phyloP scores from a whole-genome alignment of 23 tunicate genomes.

The Aplidium turbinatum region DNA sequence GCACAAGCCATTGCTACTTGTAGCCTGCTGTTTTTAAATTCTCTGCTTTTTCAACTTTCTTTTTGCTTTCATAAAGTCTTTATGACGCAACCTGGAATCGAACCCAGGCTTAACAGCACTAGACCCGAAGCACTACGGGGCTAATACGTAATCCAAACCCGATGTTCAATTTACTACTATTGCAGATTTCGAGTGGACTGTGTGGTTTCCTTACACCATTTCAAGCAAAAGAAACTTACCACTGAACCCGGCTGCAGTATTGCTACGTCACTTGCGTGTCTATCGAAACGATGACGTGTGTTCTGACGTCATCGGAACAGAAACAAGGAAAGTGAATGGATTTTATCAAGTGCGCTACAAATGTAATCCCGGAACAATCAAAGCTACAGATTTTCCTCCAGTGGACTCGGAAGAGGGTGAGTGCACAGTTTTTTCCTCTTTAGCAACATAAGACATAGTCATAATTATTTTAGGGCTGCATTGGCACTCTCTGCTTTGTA shows the following conservation, averaged over 20 bases:
- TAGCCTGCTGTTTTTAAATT: too few species aligned
- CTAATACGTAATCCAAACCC: too few species aligned
- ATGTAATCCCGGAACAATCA: slow-evolving; percentile 69
- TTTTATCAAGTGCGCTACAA: slow-evolving; percentile 60
- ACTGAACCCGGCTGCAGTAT: slow-evolving; percentile 40
- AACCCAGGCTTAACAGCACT: too few species aligned
- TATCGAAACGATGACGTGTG: slow-evolving; percentile 71
- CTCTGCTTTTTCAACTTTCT: too few species aligned
- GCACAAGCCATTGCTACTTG: too few species aligned
- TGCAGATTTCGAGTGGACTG: slow-evolving; percentile 38
- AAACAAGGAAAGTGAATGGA: slow-evolving; percentile 50
- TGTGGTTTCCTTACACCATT: slow-evolving; percentile 50
- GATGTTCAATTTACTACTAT: background rate
- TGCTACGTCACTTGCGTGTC: slow-evolving; percentile 31
- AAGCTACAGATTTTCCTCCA: slow-evolving; percentile 67
- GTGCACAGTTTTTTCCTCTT: too few species aligned
- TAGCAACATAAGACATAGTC: too few species aligned
- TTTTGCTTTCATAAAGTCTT: too few species aligned
- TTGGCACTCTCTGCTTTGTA: too few species aligned
- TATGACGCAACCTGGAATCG: too few species aligned
- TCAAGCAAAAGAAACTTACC: slow-evolving; percentile 29
- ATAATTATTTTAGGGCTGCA: too few species aligned
- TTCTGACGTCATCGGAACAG: slow-evolving; percentile 34
- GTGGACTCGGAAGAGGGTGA: slow-evolving; percentile 66
- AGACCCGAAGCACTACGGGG: too few species aligned